A percentile compares a stretch with the other conserved stretches of the same genome.
phyloP scores from a whole-genome alignment of 2,888 invertebrate genomes.

The Cantharis nigra region DNA sequence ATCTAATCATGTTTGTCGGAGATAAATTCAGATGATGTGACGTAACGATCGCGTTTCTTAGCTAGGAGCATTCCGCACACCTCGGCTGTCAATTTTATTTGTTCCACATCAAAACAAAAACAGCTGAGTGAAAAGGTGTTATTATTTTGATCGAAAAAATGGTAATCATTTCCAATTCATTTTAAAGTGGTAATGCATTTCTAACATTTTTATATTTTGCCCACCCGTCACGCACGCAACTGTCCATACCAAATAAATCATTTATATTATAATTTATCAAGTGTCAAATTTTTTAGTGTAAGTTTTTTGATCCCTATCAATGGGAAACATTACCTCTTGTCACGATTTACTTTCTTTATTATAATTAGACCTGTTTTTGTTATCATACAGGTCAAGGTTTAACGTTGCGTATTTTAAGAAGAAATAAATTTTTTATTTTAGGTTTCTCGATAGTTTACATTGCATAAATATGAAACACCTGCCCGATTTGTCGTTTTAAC shows the following conservation, averaged over 20 bases:
- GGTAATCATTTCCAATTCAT: not conserved
- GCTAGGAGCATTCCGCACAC: not conserved
- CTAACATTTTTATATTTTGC: not conserved
- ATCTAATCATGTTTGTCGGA: no score
- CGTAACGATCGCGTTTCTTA: no score
- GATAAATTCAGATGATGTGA: no score
- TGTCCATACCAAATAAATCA: not conserved
- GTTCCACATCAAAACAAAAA: constrained; percentile 34
- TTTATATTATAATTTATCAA: constrained; percentile 21
- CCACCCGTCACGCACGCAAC: not conserved
- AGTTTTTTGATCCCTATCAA: constrained; percentile 20
- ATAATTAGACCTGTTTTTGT: not conserved
- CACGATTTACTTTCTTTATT: constrained; percentile 19
- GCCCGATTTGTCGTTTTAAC: not conserved
- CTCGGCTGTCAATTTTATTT: not conserved
- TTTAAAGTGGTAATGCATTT: not conserved
- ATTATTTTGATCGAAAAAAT: constrained; percentile 11
- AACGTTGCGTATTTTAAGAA: constrained; percentile 4
- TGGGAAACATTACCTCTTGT: constrained; percentile 17
- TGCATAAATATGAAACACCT: not conserved
- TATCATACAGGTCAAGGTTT: constrained; percentile 13
- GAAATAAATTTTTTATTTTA: not conserved
- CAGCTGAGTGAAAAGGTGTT: constrained; percentile 28
- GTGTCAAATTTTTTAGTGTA: constrained; percentile 28
- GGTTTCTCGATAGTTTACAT: not conserved